phyloP scores from a whole-genome alignment of 2,797 vertebrate genomes.

The Rhynchotus rufescens region DNA sequence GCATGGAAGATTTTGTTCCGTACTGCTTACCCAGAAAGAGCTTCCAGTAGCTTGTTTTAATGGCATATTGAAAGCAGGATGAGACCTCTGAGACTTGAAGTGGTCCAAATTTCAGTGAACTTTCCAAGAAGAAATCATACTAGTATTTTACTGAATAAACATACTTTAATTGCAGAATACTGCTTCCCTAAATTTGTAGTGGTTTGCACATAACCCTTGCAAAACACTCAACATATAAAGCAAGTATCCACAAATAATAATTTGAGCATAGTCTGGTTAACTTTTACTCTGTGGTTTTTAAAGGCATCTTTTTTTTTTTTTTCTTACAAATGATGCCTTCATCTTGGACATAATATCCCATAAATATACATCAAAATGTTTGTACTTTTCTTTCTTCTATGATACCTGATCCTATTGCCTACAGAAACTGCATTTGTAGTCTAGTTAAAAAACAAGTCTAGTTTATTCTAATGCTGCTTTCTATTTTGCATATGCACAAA shows the following conservation, averaged over 20 bases:
- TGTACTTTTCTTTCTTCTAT: not conserved
- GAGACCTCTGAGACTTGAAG: not conserved
- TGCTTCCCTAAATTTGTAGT: not conserved
- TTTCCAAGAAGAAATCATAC: not conserved
- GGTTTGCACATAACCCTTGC: slow-evolving; percentile 3
- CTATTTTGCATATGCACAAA: not conserved
- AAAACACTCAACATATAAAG: slow-evolving; percentile 17
- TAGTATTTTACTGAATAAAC: not conserved
- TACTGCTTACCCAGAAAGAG: not conserved
- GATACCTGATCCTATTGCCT: not conserved
- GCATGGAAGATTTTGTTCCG: not conserved
- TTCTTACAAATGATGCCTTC: not conserved
- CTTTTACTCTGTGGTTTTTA: not conserved
- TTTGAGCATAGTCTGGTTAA: not conserved
- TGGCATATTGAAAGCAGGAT: not conserved
- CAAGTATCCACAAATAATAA: not conserved
- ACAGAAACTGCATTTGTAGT: not conserved
- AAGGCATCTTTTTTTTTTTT: not conserved
- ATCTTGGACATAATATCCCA: not conserved
- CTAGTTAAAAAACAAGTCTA: not conserved
- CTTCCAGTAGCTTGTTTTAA: not conserved
- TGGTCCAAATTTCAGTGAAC: not conserved
- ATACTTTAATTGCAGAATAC: not conserved
- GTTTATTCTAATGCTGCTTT: not conserved
- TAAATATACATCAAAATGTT: not conserved